Percentiles rank a stretch among this genome's conserved stretches.
Evolutionary conservation across 2,113 vertebrate species (phyloP).

Genomic region (Morphnarchus princeps): DNA sequence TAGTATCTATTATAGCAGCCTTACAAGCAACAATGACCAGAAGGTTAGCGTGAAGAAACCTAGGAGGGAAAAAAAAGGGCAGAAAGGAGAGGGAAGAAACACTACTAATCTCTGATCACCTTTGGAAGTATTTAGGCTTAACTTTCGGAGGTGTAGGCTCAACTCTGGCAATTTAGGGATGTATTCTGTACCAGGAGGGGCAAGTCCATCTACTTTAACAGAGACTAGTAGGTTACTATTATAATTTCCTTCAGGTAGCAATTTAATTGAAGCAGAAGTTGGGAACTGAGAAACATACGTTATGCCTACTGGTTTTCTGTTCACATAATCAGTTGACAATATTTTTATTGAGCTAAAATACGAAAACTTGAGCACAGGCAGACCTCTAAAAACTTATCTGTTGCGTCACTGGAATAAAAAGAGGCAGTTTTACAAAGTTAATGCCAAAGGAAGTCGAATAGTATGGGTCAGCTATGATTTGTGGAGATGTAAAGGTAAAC

Average conservation of each 20-base stretch:
- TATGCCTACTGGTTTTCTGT: neutral
- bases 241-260: neutral
- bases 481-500: neutral
- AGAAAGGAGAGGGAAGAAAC: neutral
- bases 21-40: neutral
- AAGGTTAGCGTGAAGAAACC: neutral
- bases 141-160: neutral
- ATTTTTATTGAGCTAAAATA: neutral
- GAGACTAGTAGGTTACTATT: neutral
- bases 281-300: neutral
- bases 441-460: neutral
- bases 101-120: neutral
- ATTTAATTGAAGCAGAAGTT: neutral
- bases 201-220: neutral
- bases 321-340: neutral
- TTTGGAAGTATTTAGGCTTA: neutral
- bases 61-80: accelerated
- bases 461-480: neutral
- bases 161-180: neutral
- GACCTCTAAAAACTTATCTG: neutral
- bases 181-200: neutral
- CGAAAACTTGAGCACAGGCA: neutral
- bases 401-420: neutral
- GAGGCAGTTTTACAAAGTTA: neutral
- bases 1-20: neutral